A percentile compares a stretch with the other conserved stretches of the same genome.
phyloP scores from a whole-genome alignment of 2,113 vertebrate genomes.

The Budorcas taxicolor region DNA sequence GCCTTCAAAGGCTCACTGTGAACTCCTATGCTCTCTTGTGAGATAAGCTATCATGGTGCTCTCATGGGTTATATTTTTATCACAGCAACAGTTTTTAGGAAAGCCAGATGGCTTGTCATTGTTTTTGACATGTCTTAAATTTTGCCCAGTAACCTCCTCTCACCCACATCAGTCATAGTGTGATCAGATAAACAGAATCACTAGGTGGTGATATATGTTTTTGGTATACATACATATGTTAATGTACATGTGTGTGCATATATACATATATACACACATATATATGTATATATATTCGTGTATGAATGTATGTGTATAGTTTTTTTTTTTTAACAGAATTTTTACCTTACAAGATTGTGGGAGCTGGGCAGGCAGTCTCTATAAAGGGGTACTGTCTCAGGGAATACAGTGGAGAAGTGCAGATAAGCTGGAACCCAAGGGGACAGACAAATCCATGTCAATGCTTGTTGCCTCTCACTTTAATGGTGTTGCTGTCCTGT shows the following conservation, averaged over 20 bases:
- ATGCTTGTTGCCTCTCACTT: neutral
- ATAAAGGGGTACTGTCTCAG: neutral
- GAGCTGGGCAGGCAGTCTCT: neutral
- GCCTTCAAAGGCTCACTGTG: neutral
- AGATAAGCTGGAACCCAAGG: neutral
- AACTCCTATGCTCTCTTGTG: neutral
- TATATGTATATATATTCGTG: fast-evolving
- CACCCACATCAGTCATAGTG: neutral
- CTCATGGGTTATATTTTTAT: neutral
- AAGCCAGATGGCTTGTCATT: neutral
- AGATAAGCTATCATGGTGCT: neutral
- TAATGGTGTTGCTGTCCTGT: neutral
- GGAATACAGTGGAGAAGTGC: neutral
- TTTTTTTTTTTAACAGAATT: neutral
- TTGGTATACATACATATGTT: too few species aligned
- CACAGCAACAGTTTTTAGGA: neutral
- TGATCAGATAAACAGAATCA: neutral
- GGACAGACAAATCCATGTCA: neutral
- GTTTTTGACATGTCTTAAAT: neutral
- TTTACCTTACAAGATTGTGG: neutral
- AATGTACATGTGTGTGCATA: neutral
- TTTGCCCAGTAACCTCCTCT: neutral
- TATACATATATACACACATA: fast-evolving
- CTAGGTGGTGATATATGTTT: neutral
- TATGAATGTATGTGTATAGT: too few species aligned